Percentiles rank a stretch among this genome's conserved stretches.
These are phyloP conservation scores for Squalus acanthias DNA, from an alignment of 2,797 vertebrate genomes.

Conservation along the genomic window DNA sequence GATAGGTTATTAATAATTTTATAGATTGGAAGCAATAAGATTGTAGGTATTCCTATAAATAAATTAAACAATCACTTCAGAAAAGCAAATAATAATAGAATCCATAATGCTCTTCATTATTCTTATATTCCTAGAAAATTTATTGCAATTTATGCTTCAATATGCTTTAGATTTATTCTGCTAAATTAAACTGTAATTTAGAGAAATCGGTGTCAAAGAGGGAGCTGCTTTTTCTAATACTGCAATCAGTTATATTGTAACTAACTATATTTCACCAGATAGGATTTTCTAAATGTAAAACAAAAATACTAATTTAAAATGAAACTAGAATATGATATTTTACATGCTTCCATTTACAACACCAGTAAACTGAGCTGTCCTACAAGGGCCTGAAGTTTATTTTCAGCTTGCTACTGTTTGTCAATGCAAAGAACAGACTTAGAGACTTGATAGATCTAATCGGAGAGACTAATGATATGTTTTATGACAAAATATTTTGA, in stretches of 20 bases:
- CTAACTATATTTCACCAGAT: background rate
- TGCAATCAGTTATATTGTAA: background rate
- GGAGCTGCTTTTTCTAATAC: background rate
- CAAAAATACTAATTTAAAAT: background rate
- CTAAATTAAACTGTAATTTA: background rate
- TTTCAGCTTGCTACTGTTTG: background rate
- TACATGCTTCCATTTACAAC: background rate
- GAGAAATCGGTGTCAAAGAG: background rate
- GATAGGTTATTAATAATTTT: constrained; percentile 27
- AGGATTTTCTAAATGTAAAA: background rate
- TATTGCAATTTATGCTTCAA: constrained; percentile 10
- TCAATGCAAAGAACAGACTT: background rate
- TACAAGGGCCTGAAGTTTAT: background rate
- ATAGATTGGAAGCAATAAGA: constrained; percentile 27
- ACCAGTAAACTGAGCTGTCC: background rate
- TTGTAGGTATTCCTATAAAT: background rate
- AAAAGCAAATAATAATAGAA: background rate
- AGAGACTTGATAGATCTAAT: background rate
- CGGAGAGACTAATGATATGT: background rate
- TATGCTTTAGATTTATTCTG: background rate
- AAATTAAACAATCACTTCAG: background rate
- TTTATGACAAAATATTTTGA: background rate
- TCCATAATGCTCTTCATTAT: background rate
- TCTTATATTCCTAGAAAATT: background rate
- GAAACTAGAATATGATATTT: background rate